Base-by-base conservation (phyloP, 2,888 invertebrate species). In the Synanthedon andrenaeformis region DNA sequence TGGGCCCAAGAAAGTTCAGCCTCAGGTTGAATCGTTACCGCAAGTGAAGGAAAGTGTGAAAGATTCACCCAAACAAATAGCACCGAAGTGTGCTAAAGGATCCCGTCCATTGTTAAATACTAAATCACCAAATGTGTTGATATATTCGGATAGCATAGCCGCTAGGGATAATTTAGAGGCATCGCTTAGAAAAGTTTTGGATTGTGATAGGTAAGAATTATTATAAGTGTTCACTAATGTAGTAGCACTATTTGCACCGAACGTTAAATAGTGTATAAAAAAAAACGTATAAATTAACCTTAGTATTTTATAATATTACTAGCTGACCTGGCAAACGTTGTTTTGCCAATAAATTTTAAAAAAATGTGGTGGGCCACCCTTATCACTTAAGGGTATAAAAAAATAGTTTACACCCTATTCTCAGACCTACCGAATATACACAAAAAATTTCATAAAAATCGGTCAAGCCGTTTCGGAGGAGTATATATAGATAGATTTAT, bases 71-170 rank as follows among this genome's bases (percentile, higher is more conserved):
- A 76, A 73, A 51, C 70, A 76, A 58, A 70, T 70, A 58, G 79
- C 76, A 45, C 76, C 79, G 42, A 86, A 85, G 70, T 84, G 85
- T 64, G 66, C 67, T 51, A 84, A 82, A 71, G 76, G 75, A 70
- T 78, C 77, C 84, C 87, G 87, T 85, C 87, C 87, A 83, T 76
- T 87, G 85, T 74, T 85, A 54, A 87, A 85, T 66, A 84, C 89
- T 3, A 94, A 94, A 74, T 94, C 95, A 51, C 93, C 94, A 3
- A 95, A 94, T 82, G 90, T 95, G 65, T 85, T 95, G 57, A 93
- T 95, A 61, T 95, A 93, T 76, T 93, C 94, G 3, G 95, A 95
- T 74, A 94, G 93, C 75, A 75, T 90, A 55, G 90, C 90, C 28
- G 92, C 93, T 51, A 90, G 92, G 62, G 93, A 94, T 62, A 93